Base-by-base conservation (phyloP, 2,888 invertebrate genomes). In the Venustoraphidia nigricollis region DNA sequence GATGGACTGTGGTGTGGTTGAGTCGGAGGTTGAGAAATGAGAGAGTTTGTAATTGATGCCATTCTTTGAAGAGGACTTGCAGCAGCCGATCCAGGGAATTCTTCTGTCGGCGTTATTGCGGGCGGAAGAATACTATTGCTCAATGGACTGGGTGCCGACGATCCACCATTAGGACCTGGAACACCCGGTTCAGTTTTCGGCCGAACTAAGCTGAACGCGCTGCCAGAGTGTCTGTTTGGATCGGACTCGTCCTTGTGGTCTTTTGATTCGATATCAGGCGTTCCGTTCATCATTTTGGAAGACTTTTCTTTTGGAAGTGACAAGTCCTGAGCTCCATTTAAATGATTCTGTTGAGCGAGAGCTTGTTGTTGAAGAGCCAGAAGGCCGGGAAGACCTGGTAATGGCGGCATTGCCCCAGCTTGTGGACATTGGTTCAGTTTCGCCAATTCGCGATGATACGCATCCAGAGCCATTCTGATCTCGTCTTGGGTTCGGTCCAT, bases 11-110 rank as follows among this genome's bases (percentile, higher is more conserved):
- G 91, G 63, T 91, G 89, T 9, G 88, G 81, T 55, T 90, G 89
- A 51, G 87, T 79, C 51, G 85, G 81, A 50, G 87, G 87, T 72
- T 90, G 88, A 55, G 91, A 91, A 62, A 95, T 92, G 57, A 96
- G 75, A 53, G 94, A 94, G 66, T 96, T 96, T 42, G 96, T 96
- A 59, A 96, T 96, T 55, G 93, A 94, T 52, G 95, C 95, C 95
- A 96, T 96, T 61, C 95, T 75, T 67, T 96, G 96, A 46, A 96
- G 71, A 0, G 96, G 96, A 62, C 93, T 93, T 17, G 93, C 91
- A 9, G 91, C 88, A 1, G 89, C 82, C 3, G 83, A 79, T 52
- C 76, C 76, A 46, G 81, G 76, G 59, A 89, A 88, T 61, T 90
- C 90, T 50, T 87, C 85, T 57, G 77, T 81, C 35, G 85, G 83